Conservation (phyloP, 1,140 invertebrate genomes). For the Belonocnema kinseyi region DNA sequence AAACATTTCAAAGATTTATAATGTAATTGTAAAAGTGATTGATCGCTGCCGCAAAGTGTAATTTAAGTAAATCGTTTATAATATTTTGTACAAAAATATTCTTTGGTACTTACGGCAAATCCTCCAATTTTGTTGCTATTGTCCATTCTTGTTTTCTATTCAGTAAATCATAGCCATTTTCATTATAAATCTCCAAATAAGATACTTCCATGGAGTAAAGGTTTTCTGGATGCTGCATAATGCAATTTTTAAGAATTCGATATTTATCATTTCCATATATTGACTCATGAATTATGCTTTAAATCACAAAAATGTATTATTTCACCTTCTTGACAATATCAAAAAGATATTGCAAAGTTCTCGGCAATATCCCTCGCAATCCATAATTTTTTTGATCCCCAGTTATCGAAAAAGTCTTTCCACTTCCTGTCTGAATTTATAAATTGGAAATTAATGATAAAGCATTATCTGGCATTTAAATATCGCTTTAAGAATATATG, state of each 20-base stretch:
- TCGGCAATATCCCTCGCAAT: slow-evolving; percentile 79
- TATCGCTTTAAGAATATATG: slow-evolving; percentile 35
- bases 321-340: slow-evolving; percentile 75
- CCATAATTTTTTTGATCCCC: slow-evolving; percentile 73
- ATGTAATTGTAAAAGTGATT: not conserved
- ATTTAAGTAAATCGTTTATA: not conserved
- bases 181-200: slow-evolving; percentile 78
- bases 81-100: not conserved
- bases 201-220: slow-evolving; percentile 72
- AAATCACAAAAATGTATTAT: slow-evolving; percentile 14
- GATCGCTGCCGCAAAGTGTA: no score
- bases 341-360: slow-evolving; percentile 78
- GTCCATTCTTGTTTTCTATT: slow-evolving; percentile 75
- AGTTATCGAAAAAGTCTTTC: slow-evolving; percentile 84
- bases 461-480: slow-evolving; percentile 15
- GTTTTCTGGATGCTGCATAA: slow-evolving; percentile 62
- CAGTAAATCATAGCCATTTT: slow-evolving; percentile 80
- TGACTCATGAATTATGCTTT: not conserved
- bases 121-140: slow-evolving; percentile 73
- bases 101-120: slow-evolving; percentile 75
- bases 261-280: slow-evolving; percentile 28
- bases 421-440: slow-evolving; percentile 75
- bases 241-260: not conserved
- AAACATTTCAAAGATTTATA: no score
- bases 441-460: slow-evolving; percentile 11